These are phyloP conservation scores for Catocala nupta DNA, from an alignment of 2,888 invertebrate species.

Conservation along the genomic window DNA sequence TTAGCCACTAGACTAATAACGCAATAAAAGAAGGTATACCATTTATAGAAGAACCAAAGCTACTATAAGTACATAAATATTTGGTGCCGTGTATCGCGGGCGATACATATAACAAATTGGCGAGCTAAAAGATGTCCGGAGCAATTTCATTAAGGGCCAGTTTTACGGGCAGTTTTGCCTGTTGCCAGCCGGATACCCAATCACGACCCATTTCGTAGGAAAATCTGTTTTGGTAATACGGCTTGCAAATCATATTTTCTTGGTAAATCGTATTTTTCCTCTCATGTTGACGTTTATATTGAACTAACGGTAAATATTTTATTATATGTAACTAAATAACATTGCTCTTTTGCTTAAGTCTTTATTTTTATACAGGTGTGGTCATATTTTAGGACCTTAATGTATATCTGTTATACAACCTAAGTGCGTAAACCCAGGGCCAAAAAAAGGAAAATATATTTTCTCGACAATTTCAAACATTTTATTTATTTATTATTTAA, in stretches of 20 bases:
- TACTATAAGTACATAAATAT: constrained; percentile 1
- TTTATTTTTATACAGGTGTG: too few species aligned
- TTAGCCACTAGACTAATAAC: too few species aligned
- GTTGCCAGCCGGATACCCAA: constrained; percentile 52
- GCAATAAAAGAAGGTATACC: too few species aligned
- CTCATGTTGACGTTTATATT: neutral
- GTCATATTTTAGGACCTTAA: too few species aligned
- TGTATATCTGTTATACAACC: too few species aligned
- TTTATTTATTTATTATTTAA: too few species aligned
- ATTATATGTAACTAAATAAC: neutral
- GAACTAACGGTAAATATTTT: neutral
- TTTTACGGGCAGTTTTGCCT: constrained; percentile 60
- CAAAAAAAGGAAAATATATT: too few species aligned
- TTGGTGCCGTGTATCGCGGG: neutral
- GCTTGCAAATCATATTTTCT: constrained; percentile 14
- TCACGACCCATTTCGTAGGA: constrained; percentile 34
- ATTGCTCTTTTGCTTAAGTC: too few species aligned
- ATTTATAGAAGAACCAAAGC: too few species aligned
- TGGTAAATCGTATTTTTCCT: constrained; percentile 8
- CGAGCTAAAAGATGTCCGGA: constrained; percentile 47
- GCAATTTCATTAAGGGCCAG: constrained; percentile 62
- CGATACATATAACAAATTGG: constrained; percentile 46
- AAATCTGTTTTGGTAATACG: constrained; percentile 16
- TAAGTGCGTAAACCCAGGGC: too few species aligned
- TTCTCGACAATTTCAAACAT: too few species aligned